phyloP scores from a whole-genome alignment of 2,797 vertebrate species.

The Hypotaenidia philippensis region DNA sequence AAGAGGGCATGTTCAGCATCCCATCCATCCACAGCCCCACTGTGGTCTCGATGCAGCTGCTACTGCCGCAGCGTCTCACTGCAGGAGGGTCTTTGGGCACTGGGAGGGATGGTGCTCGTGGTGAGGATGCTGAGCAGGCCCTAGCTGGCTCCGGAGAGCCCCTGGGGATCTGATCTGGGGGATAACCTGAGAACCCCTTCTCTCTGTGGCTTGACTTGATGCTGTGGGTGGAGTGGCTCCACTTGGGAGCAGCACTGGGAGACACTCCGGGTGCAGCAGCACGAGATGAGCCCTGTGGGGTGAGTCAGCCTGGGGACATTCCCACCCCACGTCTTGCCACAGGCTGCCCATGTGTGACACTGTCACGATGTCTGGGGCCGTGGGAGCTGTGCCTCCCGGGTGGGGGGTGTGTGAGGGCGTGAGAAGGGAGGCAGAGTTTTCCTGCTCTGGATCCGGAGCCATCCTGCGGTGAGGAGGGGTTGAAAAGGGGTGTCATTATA shows the following conservation, averaged over 20 bases:
- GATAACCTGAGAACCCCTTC: constrained; percentile 12
- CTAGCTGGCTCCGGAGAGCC: background rate
- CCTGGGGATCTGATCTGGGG: background rate
- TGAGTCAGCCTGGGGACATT: background rate
- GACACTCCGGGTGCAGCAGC: rapidly evolving
- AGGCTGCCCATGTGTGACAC: rapidly evolving
- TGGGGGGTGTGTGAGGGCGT: rapidly evolving
- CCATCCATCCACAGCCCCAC: rapidly evolving
- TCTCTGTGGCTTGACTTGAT: background rate
- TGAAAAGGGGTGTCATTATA: background rate
- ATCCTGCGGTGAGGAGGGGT: background rate
- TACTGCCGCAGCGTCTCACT: background rate
- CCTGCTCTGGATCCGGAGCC: background rate
- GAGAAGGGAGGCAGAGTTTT: background rate
- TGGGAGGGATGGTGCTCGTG: background rate
- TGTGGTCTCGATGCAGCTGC: rapidly evolving
- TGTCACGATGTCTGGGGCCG: rapidly evolving
- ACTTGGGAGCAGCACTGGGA: background rate
- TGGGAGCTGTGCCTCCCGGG: rapidly evolving
- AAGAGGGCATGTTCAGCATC: background rate
- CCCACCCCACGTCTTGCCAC: background rate
- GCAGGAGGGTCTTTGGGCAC: rapidly evolving
- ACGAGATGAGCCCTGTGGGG: background rate
- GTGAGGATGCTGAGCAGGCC: background rate
- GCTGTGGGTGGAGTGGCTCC: rapidly evolving